A percentile compares a stretch with the other conserved stretches of the same genome.
Evolutionary conservation across 2,888 invertebrate genomes (phyloP).

Genomic region (Horisme vitalbata): DNA sequence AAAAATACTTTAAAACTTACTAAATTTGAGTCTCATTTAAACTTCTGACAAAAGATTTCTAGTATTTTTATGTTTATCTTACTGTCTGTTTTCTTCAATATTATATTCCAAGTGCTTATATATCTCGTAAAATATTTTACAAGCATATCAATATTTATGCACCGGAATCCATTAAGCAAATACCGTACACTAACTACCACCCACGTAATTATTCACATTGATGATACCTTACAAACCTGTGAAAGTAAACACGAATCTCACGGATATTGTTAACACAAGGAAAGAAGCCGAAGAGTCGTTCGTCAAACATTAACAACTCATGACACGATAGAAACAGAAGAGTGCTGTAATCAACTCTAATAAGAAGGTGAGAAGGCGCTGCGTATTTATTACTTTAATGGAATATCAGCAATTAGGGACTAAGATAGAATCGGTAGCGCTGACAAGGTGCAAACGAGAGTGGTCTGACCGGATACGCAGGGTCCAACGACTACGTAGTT

Average conservation of each 20-base stretch:
- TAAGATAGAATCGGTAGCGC: slow-evolving; percentile 77
- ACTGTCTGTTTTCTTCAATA: too few species aligned
- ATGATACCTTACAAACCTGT: slow-evolving; percentile 51
- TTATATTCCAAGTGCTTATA: too few species aligned
- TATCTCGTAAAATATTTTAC: slow-evolving; percentile 30
- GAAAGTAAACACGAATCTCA: slow-evolving; percentile 61
- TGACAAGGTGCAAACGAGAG: slow-evolving; percentile 83
- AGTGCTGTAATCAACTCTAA: slow-evolving; percentile 76
- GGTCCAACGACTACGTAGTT: slow-evolving; percentile 44
- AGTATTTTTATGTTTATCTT: too few species aligned
- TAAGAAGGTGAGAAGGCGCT: slow-evolving; percentile 74
- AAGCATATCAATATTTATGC: slow-evolving; percentile 36
- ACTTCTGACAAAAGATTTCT: background rate
- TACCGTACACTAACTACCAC: slow-evolving; percentile 44
- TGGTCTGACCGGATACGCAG: slow-evolving; percentile 70
- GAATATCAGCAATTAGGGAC: slow-evolving; percentile 79
- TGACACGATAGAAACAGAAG: slow-evolving; percentile 71
- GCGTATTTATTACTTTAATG: slow-evolving; percentile 79
- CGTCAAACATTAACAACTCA: slow-evolving; percentile 70
- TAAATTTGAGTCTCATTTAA: too few species aligned
- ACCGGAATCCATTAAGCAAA: slow-evolving; percentile 43
- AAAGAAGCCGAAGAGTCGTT: slow-evolving; percentile 57
- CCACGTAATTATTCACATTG: slow-evolving; percentile 53
- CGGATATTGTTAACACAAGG: slow-evolving; percentile 58
- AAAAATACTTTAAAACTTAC: too few species aligned